A percentile compares a stretch with the other conserved stretches of the same genome.
phyloP scores from a whole-genome alignment of 1,140 invertebrate genomes.

The Zaprionus africanus region DNA sequence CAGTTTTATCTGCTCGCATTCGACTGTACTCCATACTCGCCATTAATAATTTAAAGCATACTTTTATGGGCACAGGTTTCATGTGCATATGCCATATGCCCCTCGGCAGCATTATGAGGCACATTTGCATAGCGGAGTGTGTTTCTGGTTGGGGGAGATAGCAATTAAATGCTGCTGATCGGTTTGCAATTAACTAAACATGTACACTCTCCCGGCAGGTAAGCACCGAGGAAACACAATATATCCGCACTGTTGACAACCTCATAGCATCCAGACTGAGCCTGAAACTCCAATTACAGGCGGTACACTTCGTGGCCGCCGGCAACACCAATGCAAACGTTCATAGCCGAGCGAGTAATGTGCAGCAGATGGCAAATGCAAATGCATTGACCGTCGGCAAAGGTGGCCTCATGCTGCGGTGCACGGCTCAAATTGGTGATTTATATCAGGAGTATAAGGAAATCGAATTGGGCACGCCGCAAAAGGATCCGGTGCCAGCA shows the following conservation, averaged over 20 bases:
- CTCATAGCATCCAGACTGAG: conserved; percentile 78
- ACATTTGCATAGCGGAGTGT: not conserved
- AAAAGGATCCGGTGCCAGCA: conserved; percentile 86
- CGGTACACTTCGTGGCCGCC: conserved; percentile 69
- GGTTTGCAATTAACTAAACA: conserved; percentile 25
- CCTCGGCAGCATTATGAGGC: not conserved
- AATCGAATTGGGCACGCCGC: conserved; percentile 85
- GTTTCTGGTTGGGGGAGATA: not conserved
- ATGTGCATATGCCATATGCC: conserved; percentile 56
- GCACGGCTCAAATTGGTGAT: conserved; percentile 85
- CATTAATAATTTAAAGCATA: conserved; percentile 75
- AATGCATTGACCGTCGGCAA: conserved; percentile 46
- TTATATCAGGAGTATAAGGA: conserved; percentile 86
- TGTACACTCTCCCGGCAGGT: conserved; percentile 52
- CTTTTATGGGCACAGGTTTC: conserved; percentile 41
- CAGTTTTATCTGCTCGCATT: conserved; percentile 60
- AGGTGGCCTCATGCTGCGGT: conserved; percentile 85
- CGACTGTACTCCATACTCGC: not conserved
- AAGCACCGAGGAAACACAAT: conserved; percentile 72
- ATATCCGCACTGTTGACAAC: conserved; percentile 78
- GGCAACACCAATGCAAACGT: conserved; percentile 54
- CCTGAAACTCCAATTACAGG: conserved; percentile 84
- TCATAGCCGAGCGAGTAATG: conserved; percentile 34
- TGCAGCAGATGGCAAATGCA: conserved; percentile 56
- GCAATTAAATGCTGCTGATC: conserved; percentile 8